Base-by-base conservation (phyloP, 1,140 invertebrate species). In the Xylocopa sonorina region DNA sequence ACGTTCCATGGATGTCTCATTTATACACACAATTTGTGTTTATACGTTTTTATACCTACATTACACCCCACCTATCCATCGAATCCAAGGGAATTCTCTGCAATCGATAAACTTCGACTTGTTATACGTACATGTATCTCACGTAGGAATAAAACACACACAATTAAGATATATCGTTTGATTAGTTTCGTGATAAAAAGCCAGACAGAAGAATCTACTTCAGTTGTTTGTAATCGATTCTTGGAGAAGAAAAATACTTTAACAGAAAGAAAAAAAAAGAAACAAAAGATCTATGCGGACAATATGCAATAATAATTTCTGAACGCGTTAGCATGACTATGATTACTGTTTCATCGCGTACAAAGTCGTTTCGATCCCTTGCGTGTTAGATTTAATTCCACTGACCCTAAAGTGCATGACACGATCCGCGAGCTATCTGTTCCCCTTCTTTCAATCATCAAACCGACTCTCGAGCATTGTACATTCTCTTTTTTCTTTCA, bases 341-440 rank as follows among this genome's bases (percentile, higher is more conserved):
- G 76, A 76, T 60, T 51, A 29, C 67, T 53, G 29, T 46, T 78
- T 64, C 57, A 51, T 48, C 64, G 67, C 32, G 27, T n/a, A 67
- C 10, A 16, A 67, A 48, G 43, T 41, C 64, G 43, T 41, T 58
- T 50, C 68, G 43, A 62, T 55, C 72, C 83, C 53, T 85, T 85
- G 81, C 66, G 71, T 84, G 78, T 76, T 80, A 66, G 62, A 84
- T 77, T 64, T 80, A 84, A 85, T 83, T 55, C 50, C 75, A 77
- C n/a, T 63, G 64, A 84, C 60, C 72, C 50, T 63, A 67, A 80
- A 75, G 53, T 81, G 72, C 82, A 84, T 84, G 83, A 66, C 68
- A 53, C 67, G 66, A 79, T 85, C 62, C 63, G 46, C 69, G 71
- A 63, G 38, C 72, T 68, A 53, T 77, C 71, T 32, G 43, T 55